phyloP scores from a whole-genome alignment of 2,888 invertebrate species.

The Drosophila eohydei region DNA sequence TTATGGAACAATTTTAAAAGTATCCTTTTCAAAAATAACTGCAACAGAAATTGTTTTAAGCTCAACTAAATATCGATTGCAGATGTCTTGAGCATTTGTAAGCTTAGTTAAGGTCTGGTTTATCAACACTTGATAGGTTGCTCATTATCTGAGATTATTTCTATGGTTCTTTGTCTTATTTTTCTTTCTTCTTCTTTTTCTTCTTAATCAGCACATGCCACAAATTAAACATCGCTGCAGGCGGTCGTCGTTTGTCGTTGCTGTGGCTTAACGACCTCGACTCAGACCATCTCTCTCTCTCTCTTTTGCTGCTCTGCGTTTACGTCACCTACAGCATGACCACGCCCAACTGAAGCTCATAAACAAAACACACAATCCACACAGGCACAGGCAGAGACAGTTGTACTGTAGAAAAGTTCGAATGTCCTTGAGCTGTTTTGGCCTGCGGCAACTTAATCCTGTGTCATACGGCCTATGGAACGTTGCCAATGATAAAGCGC shows the following conservation, averaged over 20 bases:
- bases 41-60: not conserved
- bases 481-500: constrained; percentile 40
- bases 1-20: no score
- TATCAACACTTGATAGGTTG: constrained; percentile 1
- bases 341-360: constrained; percentile 51
- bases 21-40: not conserved
- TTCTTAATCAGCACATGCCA: constrained; percentile 22
- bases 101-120: constrained; percentile 13
- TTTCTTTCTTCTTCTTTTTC: constrained; percentile 6
- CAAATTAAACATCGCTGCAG: constrained; percentile 32
- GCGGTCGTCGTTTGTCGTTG: constrained; percentile 33
- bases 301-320: constrained; percentile 2
- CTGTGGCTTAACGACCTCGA: constrained; percentile 3
- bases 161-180: constrained; percentile 13
- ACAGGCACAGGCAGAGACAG: constrained; percentile 17
- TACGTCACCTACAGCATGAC: constrained; percentile 25
- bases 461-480: constrained; percentile 47
- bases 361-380: constrained; percentile 23
- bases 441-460: constrained; percentile 60
- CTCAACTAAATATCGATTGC: not conserved
- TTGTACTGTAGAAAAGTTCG: constrained; percentile 11
- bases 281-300: not conserved
- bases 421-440: constrained; percentile 66
- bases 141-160: constrained; percentile 15
- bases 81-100: not conserved